phyloP scores from a whole-genome alignment of 2,113 vertebrate genomes.

The Seriola dumerili region DNA sequence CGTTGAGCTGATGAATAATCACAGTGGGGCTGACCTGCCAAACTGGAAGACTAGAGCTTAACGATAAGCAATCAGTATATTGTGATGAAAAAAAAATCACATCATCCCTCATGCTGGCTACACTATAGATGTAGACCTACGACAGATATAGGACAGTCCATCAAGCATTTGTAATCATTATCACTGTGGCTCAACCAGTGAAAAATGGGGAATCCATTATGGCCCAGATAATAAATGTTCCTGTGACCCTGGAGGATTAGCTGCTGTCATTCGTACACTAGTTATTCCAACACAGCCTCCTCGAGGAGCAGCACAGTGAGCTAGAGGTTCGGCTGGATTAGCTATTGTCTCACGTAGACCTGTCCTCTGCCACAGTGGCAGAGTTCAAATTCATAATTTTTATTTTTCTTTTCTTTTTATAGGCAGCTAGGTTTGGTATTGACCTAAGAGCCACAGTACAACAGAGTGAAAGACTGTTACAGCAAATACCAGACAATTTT shows the following conservation, averaged over 20 bases:
- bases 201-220: slow-evolving; percentile 52
- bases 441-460: not conserved
- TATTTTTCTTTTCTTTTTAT: not conserved
- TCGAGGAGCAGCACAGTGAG: slow-evolving; percentile 9
- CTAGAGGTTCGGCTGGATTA: slow-evolving; percentile 39
- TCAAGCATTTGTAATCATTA: slow-evolving; percentile 38
- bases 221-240: slow-evolving; percentile 56
- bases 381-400: not conserved
- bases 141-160: slow-evolving; percentile 32
- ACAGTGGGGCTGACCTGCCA: slow-evolving; percentile 35
- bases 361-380: not conserved
- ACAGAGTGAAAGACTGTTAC: not conserved
- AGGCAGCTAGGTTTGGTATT: not conserved
- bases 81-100: not conserved
- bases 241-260: slow-evolving; percentile 50
- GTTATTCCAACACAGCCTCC: slow-evolving; percentile 46
- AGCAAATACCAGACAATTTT: not conserved
- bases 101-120: slow-evolving; percentile 46
- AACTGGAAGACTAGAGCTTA: slow-evolving; percentile 34
- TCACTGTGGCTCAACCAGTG: slow-evolving; percentile 20
- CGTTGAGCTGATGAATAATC: slow-evolving; percentile 41
- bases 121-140: slow-evolving; percentile 13
- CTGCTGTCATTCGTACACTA: slow-evolving; percentile 18
- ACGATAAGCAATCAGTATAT: slow-evolving; percentile 12
- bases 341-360: not conserved